A percentile compares a stretch with the other conserved stretches of the same genome.
Conservation (phyloP, 2,113 vertebrate species). For the Hypanus sabinus region DNA sequence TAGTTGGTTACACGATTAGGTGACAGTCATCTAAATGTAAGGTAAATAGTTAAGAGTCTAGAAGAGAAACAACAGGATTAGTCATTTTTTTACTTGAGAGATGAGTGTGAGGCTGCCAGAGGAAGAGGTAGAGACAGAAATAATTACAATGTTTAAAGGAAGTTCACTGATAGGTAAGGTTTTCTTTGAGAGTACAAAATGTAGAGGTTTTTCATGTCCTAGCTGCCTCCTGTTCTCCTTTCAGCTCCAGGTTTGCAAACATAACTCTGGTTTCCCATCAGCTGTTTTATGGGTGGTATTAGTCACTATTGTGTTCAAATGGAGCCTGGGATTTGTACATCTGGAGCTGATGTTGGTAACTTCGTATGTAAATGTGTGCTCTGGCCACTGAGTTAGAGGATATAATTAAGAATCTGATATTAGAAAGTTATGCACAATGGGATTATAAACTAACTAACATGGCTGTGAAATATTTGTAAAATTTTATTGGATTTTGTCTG, state of each 20-base stretch:
- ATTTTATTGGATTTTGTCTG: background rate
- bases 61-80: background rate
- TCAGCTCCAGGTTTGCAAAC: background rate
- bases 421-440: background rate
- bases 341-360: no score
- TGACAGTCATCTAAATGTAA: no score
- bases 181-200: no score
- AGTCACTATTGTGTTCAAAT: background rate
- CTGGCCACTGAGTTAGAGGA: background rate
- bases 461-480: background rate
- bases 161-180: no score
- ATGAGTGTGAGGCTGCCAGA: background rate
- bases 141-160: no score
- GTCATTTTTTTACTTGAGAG: background rate
- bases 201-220: background rate
- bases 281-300: background rate
- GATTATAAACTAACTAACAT: background rate
- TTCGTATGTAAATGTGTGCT: background rate
- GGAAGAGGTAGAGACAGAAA: background rate
- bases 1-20: no score
- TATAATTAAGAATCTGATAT: background rate
- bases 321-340: background rate
- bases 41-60: background rate
- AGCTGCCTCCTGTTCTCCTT: background rate
- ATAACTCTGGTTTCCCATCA: background rate